Evolutionary conservation across 2,113 vertebrate species (phyloP), one percentile per base, ranked within the genome.

Genomic region (Pipa parva): DNA sequence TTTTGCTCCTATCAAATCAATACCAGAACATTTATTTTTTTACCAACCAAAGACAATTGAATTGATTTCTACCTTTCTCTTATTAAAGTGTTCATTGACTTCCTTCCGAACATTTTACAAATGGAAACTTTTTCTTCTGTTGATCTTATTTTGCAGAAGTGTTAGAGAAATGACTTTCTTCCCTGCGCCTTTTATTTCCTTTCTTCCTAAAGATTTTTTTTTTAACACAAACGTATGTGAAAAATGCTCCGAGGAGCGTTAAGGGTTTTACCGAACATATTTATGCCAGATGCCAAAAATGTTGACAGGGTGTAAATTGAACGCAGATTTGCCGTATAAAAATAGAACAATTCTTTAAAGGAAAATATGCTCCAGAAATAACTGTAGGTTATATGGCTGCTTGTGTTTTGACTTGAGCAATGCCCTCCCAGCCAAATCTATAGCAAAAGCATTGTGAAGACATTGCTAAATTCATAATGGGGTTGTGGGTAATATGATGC

Each of bases 321-420:
- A 49, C 21, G 9, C 46, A 49, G 46, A 49, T 49, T 49, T 49
- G 46, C 46, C 46, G 22, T 49, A 11, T 49, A 49, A 49, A 49
- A 49, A 49, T 22, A 49, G 21, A 49, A 49, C 7, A 8, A 24
- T 22, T n/a, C 13, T 42, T 42, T n/a, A 42, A 18, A 7, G 39
- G 17, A 18, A 42, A 42, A 13, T 5, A 42, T 17, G 7, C 39
- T 17, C 39, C 33, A 3, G n/a, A 42, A 42, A n/a, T 18, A 42
- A 42, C 39, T 18, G 11, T 12, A n/a, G n/a, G n/a, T n/a, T n/a
- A n/a, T n/a, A n/a, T n/a, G n/a, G n/a, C n/a, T n/a, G n/a, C n/a
- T n/a, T n/a, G n/a, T n/a, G n/a, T n/a, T n/a, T n/a, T n/a, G n/a
- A n/a, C n/a, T n/a, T n/a, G n/a, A n/a, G n/a, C n/a, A n/a, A n/a